Percentiles rank a stretch among this genome's conserved stretches.
Evolutionary conservation across 2,113 vertebrate genomes (phyloP).

Genomic region (Heterocephalus glaber): DNA sequence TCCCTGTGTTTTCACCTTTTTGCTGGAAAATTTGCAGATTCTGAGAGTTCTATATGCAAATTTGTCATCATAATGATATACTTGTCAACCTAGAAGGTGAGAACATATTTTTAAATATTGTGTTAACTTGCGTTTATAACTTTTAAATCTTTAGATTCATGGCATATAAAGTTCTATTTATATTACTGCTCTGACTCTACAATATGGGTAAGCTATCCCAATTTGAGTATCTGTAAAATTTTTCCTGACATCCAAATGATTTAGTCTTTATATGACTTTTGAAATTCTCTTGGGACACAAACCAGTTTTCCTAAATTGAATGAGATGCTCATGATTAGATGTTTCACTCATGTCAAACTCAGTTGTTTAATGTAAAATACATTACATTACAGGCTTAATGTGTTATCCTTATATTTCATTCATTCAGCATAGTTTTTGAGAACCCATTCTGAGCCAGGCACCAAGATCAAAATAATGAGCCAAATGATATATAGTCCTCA

Average conservation of each 20-base stretch:
- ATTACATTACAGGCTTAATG: not conserved
- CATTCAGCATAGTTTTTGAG: not conserved
- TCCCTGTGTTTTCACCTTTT: not conserved
- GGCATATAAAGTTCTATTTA: not conserved
- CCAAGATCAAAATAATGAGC: not conserved
- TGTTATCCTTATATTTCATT: not conserved
- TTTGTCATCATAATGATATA: not conserved
- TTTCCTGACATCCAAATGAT: not conserved
- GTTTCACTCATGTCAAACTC: not conserved
- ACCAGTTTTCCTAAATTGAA: not conserved
- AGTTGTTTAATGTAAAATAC: not conserved
- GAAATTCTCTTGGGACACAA: not conserved
- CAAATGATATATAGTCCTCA: rapidly evolving
- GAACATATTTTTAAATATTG: not conserved
- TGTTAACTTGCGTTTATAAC: not conserved
- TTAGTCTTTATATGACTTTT: not conserved
- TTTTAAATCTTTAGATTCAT: not conserved
- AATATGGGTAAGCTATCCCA: not conserved
- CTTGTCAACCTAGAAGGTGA: not conserved
- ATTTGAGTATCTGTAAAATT: not conserved
- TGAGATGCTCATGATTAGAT: not conserved
- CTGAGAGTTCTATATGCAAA: not conserved
- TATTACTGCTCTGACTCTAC: not conserved
- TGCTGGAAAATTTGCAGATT: not conserved
- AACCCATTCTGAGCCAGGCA: not conserved